Conservation (phyloP, 2,797 vertebrate genomes). For the Acanthornis magna region DNA sequence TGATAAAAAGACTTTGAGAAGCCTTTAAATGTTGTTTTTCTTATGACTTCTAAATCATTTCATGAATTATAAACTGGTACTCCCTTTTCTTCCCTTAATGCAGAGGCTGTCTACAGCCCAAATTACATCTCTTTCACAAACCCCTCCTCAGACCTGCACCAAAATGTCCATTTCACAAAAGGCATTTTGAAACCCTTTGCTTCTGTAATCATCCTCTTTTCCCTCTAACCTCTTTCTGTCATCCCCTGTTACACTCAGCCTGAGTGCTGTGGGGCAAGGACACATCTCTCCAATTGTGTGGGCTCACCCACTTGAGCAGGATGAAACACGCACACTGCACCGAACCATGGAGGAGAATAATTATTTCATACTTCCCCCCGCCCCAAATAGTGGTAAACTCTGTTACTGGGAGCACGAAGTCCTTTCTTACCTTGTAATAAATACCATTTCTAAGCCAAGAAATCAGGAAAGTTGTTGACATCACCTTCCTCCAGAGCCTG, state of each 20-base stretch:
- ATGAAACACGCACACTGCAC: not conserved
- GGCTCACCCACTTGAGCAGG: not conserved
- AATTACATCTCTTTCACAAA: not conserved
- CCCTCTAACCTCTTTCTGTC: slow-evolving; percentile 47
- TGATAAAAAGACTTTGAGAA: not conserved
- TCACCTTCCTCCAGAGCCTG: not conserved
- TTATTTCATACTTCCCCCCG: too few relatives aligned
- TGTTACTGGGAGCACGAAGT: not conserved
- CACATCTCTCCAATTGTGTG: not conserved
- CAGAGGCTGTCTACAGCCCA: not conserved
- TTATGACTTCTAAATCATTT: not conserved
- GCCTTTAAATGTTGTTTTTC: not conserved
- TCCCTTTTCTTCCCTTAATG: not conserved
- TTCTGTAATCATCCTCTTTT: not conserved
- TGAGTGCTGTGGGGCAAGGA: not conserved
- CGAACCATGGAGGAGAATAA: not conserved
- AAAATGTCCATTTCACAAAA: slow-evolving; percentile 12
- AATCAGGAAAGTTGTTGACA: not conserved
- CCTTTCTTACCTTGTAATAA: not conserved
- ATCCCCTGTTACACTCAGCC: not conserved
- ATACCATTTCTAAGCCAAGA: not conserved
- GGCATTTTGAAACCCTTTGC: not conserved
- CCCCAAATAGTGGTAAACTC: not conserved
- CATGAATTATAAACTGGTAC: not conserved
- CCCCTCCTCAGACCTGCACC: not conserved